Evolutionary conservation across 2,113 vertebrate genomes (phyloP), one percentile per base, ranked within the genome.

Genomic region (Synodontis membranacea): DNA sequence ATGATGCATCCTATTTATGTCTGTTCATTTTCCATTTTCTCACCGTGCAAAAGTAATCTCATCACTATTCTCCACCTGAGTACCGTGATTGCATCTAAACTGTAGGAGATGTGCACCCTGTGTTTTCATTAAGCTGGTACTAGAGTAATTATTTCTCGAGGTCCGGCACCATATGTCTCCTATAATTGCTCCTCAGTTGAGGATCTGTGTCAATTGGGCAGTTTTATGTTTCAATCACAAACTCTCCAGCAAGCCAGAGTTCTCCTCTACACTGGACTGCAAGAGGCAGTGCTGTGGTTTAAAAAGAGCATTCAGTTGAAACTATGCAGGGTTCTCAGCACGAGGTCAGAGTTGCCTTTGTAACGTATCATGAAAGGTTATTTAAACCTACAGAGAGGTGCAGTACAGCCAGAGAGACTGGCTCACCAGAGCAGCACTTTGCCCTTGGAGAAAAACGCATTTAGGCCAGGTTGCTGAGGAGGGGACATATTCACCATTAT

Each of bases 321-420:
- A 88, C 48, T 66, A 19, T 80, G 82, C 34, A 42, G 4, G 48
- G 56, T 80, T 78, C 91, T 74, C 87, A 84, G 89, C 85, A 76
- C 90, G 91, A 89, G 52, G 80, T 85, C 62, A 58, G 78, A 84
- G 75, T 81, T 86, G 6, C 88, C 62, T 89, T 91, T 92, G 88
- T 88, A 88, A 91, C 89, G 74, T 37, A 15, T 92, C 88, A 89
- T 88, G 88, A 94, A 94, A 94, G 93, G 93, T 94, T 91, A 94
- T 90, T 70, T 88, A 88, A 90, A 93, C 92, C 92, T 92, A 89
- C 89, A 50, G 86, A 21, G 87, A 89, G 62, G 64, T 44, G 15
- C 37, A 28, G n/a, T 48, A 48, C 64, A 46, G 79, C 46, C 62
- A 12, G 37, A 37, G 66, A 82, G 79, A 72, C 62, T 82, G 52